phyloP scores from a whole-genome alignment of 2,113 vertebrate genomes.

The Cottus gobio region DNA sequence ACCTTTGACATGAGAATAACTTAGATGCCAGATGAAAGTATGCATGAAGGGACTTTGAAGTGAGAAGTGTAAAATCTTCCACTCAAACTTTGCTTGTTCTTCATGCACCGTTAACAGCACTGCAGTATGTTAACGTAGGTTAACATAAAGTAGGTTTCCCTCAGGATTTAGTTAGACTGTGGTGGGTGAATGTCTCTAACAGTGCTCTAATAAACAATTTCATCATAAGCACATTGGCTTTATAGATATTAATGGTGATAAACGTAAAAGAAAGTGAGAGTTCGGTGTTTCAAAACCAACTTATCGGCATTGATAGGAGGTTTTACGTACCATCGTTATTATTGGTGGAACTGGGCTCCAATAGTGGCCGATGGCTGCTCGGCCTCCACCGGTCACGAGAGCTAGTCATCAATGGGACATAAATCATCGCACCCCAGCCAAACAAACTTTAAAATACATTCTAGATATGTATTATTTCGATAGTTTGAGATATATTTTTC shows the following conservation, averaged over 20 bases:
- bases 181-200: no score
- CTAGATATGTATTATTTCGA: no score
- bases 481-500: no score
- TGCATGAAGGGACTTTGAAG: background rate
- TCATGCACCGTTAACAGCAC: background rate
- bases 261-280: background rate
- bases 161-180: background rate
- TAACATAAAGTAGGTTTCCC: background rate
- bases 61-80: background rate
- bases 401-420: no score
- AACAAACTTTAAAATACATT: no score
- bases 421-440: no score
- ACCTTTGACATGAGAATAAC: constrained; percentile 43
- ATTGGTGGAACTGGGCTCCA: no score
- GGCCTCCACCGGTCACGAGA: no score
- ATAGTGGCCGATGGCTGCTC: no score
- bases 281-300: background rate
- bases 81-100: background rate
- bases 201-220: background rate
- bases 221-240: background rate
- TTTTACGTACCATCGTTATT: no score
- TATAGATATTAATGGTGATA: background rate
- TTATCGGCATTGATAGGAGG: background rate
- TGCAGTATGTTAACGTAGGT: background rate
- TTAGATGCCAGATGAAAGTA: constrained; percentile 17